phyloP scores from a whole-genome alignment of 1,140 invertebrate genomes.

The Drosophila trapezifrons region DNA sequence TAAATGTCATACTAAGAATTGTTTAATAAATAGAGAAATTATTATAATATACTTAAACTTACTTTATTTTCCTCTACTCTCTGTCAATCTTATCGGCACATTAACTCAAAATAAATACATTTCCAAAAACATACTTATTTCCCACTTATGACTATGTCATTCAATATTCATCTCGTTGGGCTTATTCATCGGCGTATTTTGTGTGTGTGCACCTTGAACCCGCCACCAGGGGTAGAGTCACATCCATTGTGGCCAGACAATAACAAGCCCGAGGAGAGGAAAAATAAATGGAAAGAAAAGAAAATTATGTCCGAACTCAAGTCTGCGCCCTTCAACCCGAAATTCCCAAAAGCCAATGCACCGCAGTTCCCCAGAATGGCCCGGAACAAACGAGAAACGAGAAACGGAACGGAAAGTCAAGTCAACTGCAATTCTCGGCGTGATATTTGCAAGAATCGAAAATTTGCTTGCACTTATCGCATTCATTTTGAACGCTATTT shows the following conservation, averaged over 20 bases:
- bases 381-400: background rate
- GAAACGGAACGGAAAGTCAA: background rate
- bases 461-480: conserved; percentile 37
- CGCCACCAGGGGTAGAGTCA: conserved; percentile 15
- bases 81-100: conserved; percentile 6
- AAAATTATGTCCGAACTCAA: conserved; percentile 43
- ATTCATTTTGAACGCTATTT: conserved; percentile 61
- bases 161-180: conserved; percentile 14
- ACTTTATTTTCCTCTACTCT: background rate
- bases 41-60: background rate
- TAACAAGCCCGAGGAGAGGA: conserved; percentile 48
- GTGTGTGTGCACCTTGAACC: conserved; percentile 45
- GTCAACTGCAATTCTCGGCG: conserved; percentile 52
- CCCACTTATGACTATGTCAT: conserved; percentile 20
- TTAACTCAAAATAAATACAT: conserved; percentile 5
- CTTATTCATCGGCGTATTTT: conserved; percentile 32
- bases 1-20: too few species aligned
- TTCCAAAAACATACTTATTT: too few species aligned
- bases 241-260: conserved; percentile 51
- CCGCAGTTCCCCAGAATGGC: conserved; percentile 23
- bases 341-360: conserved; percentile 64
- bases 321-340: conserved; percentile 64
- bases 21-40: too few species aligned
- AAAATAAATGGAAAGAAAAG: conserved; percentile 49
- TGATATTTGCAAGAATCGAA: conserved; percentile 44